phyloP scores from a whole-genome alignment of 2,888 invertebrate genomes.

The Amiota communis region DNA sequence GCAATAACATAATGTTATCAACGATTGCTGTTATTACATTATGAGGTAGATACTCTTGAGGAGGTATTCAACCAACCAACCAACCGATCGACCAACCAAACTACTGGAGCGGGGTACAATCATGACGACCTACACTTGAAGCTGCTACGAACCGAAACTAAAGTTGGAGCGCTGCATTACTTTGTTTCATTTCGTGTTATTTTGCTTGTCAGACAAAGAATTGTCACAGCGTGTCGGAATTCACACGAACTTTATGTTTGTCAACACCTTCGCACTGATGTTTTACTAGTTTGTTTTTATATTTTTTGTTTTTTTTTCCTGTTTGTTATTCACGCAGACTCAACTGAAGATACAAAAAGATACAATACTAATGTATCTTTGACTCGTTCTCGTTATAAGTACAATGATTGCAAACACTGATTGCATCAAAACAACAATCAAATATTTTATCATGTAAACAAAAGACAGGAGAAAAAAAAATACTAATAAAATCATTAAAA shows the following conservation, averaged over 20 bases:
- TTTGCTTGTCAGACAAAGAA: constrained; percentile 56
- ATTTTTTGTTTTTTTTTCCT: constrained; percentile 24
- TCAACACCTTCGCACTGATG: constrained; percentile 57
- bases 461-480: too few relatives aligned
- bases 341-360: neutral
- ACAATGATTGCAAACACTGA: too few relatives aligned
- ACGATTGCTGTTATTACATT: constrained; percentile 46
- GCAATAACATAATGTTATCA: constrained; percentile 51
- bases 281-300: neutral
- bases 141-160: neutral
- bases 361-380: constrained; percentile 1
- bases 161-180: neutral
- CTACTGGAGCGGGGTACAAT: neutral
- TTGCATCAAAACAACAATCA: neutral
- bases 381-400: neutral
- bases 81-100: neutral
- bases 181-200: constrained; percentile 18
- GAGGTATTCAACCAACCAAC: neutral
- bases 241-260: constrained; percentile 69
- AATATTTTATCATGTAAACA: too few relatives aligned
- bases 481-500: neutral
- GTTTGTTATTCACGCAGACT: constrained; percentile 30
- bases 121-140: neutral
- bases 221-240: constrained; percentile 68
- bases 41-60: too few relatives aligned